phyloP scores from a whole-genome alignment of 2,888 invertebrate species.

The Scaptomyza cyrtandrae region DNA sequence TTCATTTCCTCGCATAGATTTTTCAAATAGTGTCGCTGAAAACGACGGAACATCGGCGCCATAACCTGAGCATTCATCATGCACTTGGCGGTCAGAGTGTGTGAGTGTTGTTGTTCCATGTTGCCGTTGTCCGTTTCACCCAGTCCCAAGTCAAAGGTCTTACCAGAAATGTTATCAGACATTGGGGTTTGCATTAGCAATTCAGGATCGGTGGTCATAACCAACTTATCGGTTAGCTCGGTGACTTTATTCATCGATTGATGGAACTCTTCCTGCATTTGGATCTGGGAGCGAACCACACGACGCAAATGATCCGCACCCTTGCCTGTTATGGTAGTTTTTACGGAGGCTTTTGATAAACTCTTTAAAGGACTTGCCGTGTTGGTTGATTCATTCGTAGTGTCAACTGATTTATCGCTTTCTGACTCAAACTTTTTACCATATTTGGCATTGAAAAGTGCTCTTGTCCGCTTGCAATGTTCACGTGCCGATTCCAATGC shows the following conservation, averaged over 20 bases:
- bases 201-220: neutral
- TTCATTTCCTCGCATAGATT: neutral
- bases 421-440: neutral
- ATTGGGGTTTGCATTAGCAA: neutral
- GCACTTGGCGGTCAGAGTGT: neutral
- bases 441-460: neutral
- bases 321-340: neutral
- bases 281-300: neutral
- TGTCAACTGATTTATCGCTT: neutral
- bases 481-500: neutral
- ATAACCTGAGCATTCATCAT: neutral
- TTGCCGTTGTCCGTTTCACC: neutral
- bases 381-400: neutral
- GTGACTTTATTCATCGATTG: neutral
- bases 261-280: neutral
- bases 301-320: constrained; percentile 4
- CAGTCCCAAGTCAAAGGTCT: neutral
- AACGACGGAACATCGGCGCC: neutral
- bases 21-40: neutral
- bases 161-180: no score
- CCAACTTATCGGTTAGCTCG: neutral
- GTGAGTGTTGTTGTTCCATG: neutral
- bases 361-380: neutral
- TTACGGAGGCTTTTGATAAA: neutral
- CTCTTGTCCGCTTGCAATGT: neutral